A percentile compares a stretch with the other conserved stretches of the same genome.
phyloP scores from a whole-genome alignment of 1,140 invertebrate species.

The Phortica variegata region DNA sequence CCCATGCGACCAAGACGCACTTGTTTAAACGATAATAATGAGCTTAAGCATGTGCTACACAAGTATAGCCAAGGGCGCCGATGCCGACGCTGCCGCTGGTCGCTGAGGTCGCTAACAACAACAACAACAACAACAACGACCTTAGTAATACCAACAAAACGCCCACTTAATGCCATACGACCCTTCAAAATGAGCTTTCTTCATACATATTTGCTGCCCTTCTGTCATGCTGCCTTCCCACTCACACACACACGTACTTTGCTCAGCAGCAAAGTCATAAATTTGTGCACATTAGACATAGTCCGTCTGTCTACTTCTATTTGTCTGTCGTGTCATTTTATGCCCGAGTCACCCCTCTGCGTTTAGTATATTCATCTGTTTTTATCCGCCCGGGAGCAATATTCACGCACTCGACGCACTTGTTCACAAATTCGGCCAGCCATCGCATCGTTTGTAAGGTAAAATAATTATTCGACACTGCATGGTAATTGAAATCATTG shows the following conservation, averaged over 20 bases:
- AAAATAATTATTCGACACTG: conserved; percentile 54
- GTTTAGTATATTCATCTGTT: conserved; percentile 39
- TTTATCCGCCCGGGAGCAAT: conserved; percentile 55
- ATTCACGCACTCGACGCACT: conserved; percentile 50
- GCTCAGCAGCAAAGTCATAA: conserved; percentile 47
- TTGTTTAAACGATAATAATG: conserved; percentile 55
- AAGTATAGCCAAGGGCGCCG: conserved; percentile 9
- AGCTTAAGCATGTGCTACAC: conserved; percentile 46
- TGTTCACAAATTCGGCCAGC: conserved; percentile 22
- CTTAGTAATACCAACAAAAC: too few relatives aligned
- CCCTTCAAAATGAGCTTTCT: not conserved
- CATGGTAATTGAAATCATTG: conserved; percentile 55
- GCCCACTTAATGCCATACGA: conserved; percentile 13
- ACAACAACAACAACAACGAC: conserved; percentile 16
- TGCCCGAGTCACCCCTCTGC: conserved; percentile 1
- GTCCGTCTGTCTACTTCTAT: conserved; percentile 13
- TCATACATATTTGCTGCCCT: not conserved
- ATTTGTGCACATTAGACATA: conserved; percentile 57
- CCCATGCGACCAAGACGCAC: conserved; percentile 44
- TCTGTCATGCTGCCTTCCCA: not conserved
- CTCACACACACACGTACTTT: conserved; percentile 11
- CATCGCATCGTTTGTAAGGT: conserved; percentile 25
- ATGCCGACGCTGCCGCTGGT: conserved; percentile 17
- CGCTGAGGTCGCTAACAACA: conserved; percentile 13
- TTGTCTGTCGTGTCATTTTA: not conserved